Conservation (phyloP, 2,888 invertebrate genomes). For the Deladenus siricidicola region DNA sequence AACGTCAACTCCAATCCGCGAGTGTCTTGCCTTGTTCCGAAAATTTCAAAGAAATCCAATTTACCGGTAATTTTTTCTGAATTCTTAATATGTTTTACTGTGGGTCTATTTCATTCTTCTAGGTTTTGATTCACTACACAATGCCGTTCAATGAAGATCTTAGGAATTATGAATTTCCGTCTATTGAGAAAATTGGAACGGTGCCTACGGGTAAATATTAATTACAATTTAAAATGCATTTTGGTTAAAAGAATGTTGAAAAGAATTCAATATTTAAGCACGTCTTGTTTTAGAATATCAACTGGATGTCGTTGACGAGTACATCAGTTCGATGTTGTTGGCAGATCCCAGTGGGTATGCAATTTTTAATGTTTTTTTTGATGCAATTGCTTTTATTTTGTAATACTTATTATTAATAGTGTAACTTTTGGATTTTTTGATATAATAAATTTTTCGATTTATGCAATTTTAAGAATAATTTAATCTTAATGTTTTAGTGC, state of each 20-base stretch:
- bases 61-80: slow-evolving; percentile 13
- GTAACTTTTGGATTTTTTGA: background rate
- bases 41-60: slow-evolving; percentile 18
- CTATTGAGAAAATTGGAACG: slow-evolving; percentile 5
- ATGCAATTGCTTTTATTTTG: background rate
- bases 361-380: background rate
- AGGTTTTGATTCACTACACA: slow-evolving; percentile 30
- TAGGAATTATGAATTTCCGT: slow-evolving; percentile 29
- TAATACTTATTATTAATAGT: background rate
- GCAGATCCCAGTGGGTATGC: slow-evolving; percentile 12
- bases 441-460: background rate
- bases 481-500: slow-evolving; percentile 6
- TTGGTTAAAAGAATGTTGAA: too few species aligned
- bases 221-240: background rate
- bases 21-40: slow-evolving; percentile 25
- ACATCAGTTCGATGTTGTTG: slow-evolving; percentile 23
- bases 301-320: slow-evolving; percentile 22
- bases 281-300: slow-evolving; percentile 19
- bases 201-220: slow-evolving; percentile 4
- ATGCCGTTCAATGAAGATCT: slow-evolving; percentile 28
- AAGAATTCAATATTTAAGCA: background rate
- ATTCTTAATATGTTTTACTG: background rate
- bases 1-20: slow-evolving; percentile 19
- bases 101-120: background rate
- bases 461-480: background rate